Percentiles rank a stretch among this genome's conserved stretches.
Evolutionary conservation across 2,888 invertebrate genomes (phyloP).

Genomic region (Nemotelus nigrinus): DNA sequence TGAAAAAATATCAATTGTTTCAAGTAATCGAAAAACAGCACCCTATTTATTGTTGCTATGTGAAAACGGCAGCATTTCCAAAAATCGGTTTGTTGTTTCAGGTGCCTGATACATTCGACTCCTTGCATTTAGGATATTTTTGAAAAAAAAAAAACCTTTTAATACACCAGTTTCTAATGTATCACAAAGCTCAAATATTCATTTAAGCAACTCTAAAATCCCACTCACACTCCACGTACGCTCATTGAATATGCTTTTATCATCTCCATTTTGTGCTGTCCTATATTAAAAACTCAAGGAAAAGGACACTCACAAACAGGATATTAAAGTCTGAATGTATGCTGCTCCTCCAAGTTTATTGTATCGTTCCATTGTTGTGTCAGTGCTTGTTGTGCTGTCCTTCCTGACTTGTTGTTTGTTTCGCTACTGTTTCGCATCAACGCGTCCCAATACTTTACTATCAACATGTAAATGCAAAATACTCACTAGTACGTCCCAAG

Average conservation of each 20-base stretch:
- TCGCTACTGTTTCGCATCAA: background rate
- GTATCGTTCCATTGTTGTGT: background rate
- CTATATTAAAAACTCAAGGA: background rate
- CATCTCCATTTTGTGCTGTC: background rate
- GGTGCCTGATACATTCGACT: too few species aligned
- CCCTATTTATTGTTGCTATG: too few species aligned
- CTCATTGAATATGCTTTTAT: background rate
- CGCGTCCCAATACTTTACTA: slow-evolving; percentile 11
- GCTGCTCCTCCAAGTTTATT: background rate
- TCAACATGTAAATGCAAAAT: slow-evolving; percentile 32
- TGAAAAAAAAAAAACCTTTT: too few species aligned
- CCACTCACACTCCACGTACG: background rate
- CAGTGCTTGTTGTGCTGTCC: background rate
- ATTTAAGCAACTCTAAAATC: background rate
- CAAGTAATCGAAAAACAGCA: too few species aligned
- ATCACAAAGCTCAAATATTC: background rate
- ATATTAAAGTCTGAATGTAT: slow-evolving; percentile 37
- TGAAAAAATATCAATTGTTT: too few species aligned
- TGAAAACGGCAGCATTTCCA: too few species aligned
- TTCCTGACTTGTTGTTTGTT: background rate
- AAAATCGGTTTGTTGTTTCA: too few species aligned
- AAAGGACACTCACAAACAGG: slow-evolving; percentile 36
- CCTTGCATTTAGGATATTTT: too few species aligned
- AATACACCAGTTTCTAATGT: too few species aligned
- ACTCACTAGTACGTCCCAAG: background rate